These are phyloP conservation scores for Pitangus sulphuratus DNA, from an alignment of 2,797 vertebrate species.

Conservation along the genomic window DNA sequence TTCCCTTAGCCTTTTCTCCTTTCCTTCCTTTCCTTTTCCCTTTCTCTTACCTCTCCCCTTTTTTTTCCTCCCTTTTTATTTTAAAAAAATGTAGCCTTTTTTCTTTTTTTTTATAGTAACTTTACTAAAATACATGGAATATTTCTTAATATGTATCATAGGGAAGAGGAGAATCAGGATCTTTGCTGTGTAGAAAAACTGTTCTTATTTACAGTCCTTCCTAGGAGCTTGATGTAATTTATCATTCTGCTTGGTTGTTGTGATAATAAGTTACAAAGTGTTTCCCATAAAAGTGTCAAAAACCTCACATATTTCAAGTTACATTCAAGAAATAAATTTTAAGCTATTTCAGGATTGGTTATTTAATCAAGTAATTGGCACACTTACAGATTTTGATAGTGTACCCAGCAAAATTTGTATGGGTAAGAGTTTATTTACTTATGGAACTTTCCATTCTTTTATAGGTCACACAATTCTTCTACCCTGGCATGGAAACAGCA, in stretches of 20 bases:
- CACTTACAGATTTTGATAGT: background rate
- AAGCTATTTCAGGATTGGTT: background rate
- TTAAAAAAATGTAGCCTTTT: background rate
- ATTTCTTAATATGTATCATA: background rate
- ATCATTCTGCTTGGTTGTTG: background rate
- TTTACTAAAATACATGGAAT: background rate
- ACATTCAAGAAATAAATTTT: background rate
- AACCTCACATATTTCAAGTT: background rate
- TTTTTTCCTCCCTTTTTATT: background rate
- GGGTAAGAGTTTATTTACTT: background rate
- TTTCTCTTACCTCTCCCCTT: background rate
- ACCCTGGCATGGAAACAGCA: background rate
- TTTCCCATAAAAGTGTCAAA: background rate
- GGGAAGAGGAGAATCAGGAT: background rate
- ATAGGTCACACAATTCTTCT: background rate
- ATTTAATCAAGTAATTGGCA: background rate
- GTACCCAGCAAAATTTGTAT: background rate
- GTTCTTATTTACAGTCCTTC: background rate
- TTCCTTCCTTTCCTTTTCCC: background rate
- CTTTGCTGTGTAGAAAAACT: background rate
- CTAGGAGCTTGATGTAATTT: background rate
- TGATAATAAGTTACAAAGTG: background rate
- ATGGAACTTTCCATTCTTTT: background rate
- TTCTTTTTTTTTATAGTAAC: background rate
- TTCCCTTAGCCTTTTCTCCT: background rate